Conservation (phyloP, 2,797 vertebrate genomes). For the Antrozous pallidus region DNA sequence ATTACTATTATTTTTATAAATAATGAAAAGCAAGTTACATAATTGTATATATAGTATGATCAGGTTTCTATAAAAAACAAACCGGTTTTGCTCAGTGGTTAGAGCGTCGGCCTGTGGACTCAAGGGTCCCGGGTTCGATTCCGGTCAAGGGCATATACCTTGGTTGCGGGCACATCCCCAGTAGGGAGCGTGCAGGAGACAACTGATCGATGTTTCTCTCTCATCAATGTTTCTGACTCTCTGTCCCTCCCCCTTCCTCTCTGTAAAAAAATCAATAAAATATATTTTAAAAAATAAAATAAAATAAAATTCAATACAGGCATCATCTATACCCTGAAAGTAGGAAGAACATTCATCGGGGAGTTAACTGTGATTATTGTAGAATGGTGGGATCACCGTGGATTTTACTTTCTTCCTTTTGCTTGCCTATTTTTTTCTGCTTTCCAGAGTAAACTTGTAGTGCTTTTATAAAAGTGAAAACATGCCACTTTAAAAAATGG, state of each 20-base stretch:
- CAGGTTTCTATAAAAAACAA: constrained; percentile 36
- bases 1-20: constrained; percentile 32
- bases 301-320: neutral
- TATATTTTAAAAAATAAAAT: no score
- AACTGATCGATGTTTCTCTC: no score
- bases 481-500: neutral
- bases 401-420: neutral
- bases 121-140: no score
- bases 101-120: no score
- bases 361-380: neutral
- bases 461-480: neutral
- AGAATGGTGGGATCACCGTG: neutral
- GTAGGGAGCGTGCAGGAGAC: no score
- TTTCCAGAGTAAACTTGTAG: neutral
- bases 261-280: no score
- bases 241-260: no score
- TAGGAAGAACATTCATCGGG: neutral
- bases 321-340: neutral
- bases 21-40: neutral
- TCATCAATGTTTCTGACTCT: no score
- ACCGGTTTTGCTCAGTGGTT: no score
- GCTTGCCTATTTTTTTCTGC: neutral
- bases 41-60: neutral
- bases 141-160: no score
- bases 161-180: no score